These are phyloP conservation scores for Shinisaurus crocodilurus DNA, from an alignment of 2,113 vertebrate species.

Conservation along the genomic window DNA sequence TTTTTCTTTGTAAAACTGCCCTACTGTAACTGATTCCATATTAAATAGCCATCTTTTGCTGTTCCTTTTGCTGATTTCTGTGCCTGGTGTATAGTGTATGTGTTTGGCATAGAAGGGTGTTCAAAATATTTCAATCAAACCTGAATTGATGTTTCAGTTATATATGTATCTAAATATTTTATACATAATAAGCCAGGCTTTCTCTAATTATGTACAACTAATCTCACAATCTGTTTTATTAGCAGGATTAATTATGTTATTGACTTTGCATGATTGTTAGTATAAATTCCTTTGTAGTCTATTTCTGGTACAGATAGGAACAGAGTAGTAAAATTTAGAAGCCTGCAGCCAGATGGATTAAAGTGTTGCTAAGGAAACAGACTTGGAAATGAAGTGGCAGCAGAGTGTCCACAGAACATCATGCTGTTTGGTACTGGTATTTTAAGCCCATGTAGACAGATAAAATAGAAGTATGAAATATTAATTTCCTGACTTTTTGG, in stretches of 20 bases:
- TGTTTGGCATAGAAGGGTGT: neutral
- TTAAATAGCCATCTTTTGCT: neutral
- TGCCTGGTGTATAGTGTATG: neutral
- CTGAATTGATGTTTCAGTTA: neutral
- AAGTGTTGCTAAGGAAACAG: constrained; percentile 73
- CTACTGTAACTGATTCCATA: neutral
- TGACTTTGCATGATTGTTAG: constrained; percentile 58
- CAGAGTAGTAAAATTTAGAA: constrained; percentile 70
- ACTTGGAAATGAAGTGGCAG: constrained; percentile 72
- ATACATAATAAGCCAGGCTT: neutral
- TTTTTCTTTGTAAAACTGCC: neutral
- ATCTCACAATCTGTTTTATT: constrained; percentile 40
- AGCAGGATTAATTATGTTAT: constrained; percentile 47
- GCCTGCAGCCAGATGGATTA: constrained; percentile 70
- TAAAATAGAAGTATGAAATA: constrained; percentile 50
- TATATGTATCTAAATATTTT: neutral
- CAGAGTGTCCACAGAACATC: constrained; percentile 70
- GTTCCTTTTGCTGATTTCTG: constrained; percentile 12
- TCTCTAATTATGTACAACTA: constrained; percentile 25
- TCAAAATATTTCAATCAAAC: neutral
- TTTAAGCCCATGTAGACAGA: constrained; percentile 64
- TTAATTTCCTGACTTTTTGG: constrained; percentile 60
- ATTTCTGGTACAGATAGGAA: constrained; percentile 62
- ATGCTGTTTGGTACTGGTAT: constrained; percentile 65
- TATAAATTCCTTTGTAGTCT: constrained; percentile 63